Conservation (phyloP, 2,797 vertebrate genomes). For the Tokudaia tokunoshimensis region DNA sequence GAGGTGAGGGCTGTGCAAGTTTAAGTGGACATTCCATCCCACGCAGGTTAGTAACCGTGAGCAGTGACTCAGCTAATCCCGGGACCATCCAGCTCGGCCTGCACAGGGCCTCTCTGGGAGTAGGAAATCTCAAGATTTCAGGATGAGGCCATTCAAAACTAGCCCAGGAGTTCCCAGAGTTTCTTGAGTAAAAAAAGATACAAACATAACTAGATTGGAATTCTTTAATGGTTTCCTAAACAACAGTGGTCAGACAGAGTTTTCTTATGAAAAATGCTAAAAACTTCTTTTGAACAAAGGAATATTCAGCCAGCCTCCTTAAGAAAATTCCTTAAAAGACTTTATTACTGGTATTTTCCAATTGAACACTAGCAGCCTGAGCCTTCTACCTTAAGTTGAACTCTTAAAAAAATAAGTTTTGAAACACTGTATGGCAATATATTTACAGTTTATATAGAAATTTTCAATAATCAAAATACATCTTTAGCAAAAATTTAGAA, state of each 20-base stretch:
- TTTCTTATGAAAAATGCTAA: conserved; percentile 82
- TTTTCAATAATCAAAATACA: conserved; percentile 91
- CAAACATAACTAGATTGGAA: conserved; percentile 34
- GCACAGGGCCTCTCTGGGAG: not conserved
- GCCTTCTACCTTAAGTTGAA: conserved; percentile 80
- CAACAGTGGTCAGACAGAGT: conserved; percentile 66
- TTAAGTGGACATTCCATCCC: not conserved
- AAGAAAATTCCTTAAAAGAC: conserved; percentile 41
- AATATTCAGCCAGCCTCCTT: conserved; percentile 77
- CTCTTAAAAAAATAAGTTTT: conserved; percentile 85
- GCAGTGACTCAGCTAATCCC: rapidly evolving
- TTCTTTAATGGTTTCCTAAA: conserved; percentile 84
- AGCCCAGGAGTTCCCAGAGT: not conserved
- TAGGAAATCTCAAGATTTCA: not conserved
- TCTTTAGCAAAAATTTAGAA: conserved; percentile 89
- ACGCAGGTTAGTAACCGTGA: not conserved
- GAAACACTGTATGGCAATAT: conserved; percentile 84
- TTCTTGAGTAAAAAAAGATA: conserved; percentile 32
- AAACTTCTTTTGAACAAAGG: conserved; percentile 76
- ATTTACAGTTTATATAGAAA: conserved; percentile 92
- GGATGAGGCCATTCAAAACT: conserved; percentile 1
- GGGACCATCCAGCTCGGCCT: not conserved
- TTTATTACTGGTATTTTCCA: conserved; percentile 83
- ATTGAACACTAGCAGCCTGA: conserved; percentile 65
- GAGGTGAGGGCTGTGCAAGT: too few species aligned